A percentile compares a stretch with the other conserved stretches of the same genome.
phyloP scores from a whole-genome alignment of 2,888 invertebrate species.

The Lithophane socia region DNA sequence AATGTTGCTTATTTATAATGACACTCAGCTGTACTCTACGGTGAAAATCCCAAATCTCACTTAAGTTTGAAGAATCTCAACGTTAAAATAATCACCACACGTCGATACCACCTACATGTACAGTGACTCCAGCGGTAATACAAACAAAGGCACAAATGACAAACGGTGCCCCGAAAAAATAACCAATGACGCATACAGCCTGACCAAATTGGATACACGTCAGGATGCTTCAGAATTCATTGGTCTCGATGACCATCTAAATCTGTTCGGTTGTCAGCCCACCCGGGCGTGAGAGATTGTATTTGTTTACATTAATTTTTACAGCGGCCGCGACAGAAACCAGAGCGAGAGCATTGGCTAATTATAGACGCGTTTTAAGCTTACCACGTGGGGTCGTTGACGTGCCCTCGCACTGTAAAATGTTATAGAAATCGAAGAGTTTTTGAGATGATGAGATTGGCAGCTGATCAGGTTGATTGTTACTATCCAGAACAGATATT shows the following conservation, averaged over 20 bases:
- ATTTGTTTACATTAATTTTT: constrained; percentile 89
- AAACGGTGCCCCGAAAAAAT: constrained; percentile 75
- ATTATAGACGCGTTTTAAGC: constrained; percentile 86
- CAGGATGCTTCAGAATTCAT: constrained; percentile 36
- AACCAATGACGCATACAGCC: constrained; percentile 63
- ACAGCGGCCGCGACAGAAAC: constrained; percentile 89
- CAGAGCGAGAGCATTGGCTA: constrained; percentile 85
- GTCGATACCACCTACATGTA: constrained; percentile 37
- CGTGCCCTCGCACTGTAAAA: constrained; percentile 69
- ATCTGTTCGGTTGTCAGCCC: constrained; percentile 78
- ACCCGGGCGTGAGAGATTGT: constrained; percentile 87
- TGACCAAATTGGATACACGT: constrained; percentile 66
- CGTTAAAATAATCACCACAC: constrained; percentile 16
- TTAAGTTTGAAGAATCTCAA: background rate
- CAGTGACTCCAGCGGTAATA: constrained; percentile 58
- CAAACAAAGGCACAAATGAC: constrained; percentile 74
- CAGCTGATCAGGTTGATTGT: background rate
- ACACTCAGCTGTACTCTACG: background rate
- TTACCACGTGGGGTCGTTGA: constrained; percentile 88
- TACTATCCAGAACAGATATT: background rate
- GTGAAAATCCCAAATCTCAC: background rate
- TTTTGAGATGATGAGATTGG: constrained; percentile 43
- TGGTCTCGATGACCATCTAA: constrained; percentile 65
- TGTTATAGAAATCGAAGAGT: constrained; percentile 59
- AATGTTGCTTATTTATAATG: background rate